Evolutionary conservation across 1,140 invertebrate genomes (phyloP).

Genomic region (Melanaphis sacchari): DNA sequence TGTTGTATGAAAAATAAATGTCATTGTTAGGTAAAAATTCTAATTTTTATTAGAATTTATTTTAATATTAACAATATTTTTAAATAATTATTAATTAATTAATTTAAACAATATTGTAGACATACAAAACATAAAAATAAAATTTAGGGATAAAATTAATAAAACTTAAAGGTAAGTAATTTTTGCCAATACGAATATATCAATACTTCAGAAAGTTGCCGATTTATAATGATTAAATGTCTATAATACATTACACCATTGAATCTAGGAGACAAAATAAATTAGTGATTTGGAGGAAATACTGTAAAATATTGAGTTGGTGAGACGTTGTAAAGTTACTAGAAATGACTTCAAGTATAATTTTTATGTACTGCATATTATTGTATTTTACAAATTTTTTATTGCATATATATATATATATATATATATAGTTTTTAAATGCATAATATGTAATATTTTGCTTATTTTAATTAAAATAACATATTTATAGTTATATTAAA

Average conservation of each 20-base stretch:
- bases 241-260: not conserved
- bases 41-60: not conserved
- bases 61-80: no score
- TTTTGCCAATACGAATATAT: not conserved
- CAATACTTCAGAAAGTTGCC: not conserved
- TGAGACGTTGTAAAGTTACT: not conserved
- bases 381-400: no score
- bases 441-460: no score
- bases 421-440: no score
- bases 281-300: not conserved
- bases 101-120: not conserved
- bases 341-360: not conserved
- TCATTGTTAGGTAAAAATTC: not conserved
- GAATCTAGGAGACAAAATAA: not conserved
- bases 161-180: not conserved
- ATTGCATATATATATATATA: no score
- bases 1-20: not conserved
- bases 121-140: not conserved
- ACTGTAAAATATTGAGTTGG: not conserved
- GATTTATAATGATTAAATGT: not conserved
- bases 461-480: no score
- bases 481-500: no score
- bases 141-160: not conserved
- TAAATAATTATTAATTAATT: no score
- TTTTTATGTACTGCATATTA: not conserved